Evolutionary conservation across 1,140 invertebrate genomes (phyloP), one percentile per base, ranked within the genome.

Genomic region (roundworm (Caenorhabditis elegans)): DNA sequence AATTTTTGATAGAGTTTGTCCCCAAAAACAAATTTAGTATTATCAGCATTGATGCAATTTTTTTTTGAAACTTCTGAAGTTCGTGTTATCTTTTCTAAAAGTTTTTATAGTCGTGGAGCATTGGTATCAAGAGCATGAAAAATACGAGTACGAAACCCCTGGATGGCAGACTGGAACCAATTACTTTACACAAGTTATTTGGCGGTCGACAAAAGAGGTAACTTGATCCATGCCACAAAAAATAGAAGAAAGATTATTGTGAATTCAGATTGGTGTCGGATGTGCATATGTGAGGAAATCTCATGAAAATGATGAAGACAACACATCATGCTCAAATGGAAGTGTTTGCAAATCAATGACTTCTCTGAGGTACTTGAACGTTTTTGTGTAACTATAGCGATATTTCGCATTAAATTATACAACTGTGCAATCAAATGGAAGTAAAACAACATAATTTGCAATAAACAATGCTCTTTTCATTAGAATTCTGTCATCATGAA

Each of bases 121-220:
- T 79, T 90, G 88, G 88, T 89, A 89, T 79, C 78, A 82, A 39
- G 88, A 89, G 76, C 82, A 88, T 53, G 83, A 82, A 49, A 89
- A 88, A 53, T 89, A 88, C 84, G 87, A 88, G 55, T 88, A 86
- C 75, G 87, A 88, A 76, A 87, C 87, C 13, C 88, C 88, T 15
- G 88, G 88, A 17, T 89, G 88, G 88, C 88, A 89, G 80, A 78
- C 49, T 77, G 88, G 88, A 53, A 90, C 88, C 19, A 89, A 89
- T 82, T 89, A 90, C 80, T 89, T 89, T 76, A 90, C 88, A 4
- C 88, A 89, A 83, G 85, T 89, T 51, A 79, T 89, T 17, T 89
- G 88, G 88, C 86, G 80, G 70, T 78, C 86, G 10, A 89, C 88
- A 31, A 83, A 78, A 83, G 85, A 90, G 79, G 89, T 90, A 79